Base-by-base conservation (phyloP, 2,888 invertebrate genomes). In the Lampropteryx suffumata region DNA sequence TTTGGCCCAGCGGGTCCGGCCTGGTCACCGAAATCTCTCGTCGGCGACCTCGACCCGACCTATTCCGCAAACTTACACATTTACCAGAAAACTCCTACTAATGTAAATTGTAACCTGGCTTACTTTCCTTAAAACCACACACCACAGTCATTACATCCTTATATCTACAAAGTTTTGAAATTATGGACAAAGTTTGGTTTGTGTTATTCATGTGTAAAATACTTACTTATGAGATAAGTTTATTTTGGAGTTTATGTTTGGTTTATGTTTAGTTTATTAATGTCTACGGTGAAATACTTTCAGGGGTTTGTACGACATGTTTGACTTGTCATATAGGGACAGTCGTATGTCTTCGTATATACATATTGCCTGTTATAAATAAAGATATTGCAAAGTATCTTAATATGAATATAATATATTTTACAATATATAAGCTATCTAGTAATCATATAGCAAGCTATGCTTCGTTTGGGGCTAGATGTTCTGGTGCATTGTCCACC, bases 51-150 rank as follows among this genome's bases (percentile, higher is more conserved):
- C 63, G 57, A 49, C 53, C 62, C 61, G 53, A 58, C 69, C 50
- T 59, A 60, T 53, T 54, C 44, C 62, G 50, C 56, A 65, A 67
- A 69, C 66, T 71, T 69, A 73, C 76, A 71, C 69, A 64, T 69
- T 33, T 64, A 65, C 69, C 71, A 70, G 75, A 74, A 76, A 76
- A 76, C 74, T 73, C 73, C 70, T 76, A 79, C 78, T 82, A 79
- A 83, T 81, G 79, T 79, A 80, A 82, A 81, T 83, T 79, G 71
- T 75, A 74, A 69, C 62, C 65, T 64, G 72, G 73, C 76, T 76
- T 77, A 47, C 71, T 72, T 71, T 71, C 73, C 69, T 71, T 72
- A 65, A 56, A 57, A 59, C 59, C 59, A 55, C 68, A 71, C 69
- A 71, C 71, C 68, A 69, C 67, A 67, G 64, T 67, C 67, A 70